These are phyloP conservation scores for Pipa parva DNA, from an alignment of 2,113 vertebrate genomes.

Conservation along the genomic window DNA sequence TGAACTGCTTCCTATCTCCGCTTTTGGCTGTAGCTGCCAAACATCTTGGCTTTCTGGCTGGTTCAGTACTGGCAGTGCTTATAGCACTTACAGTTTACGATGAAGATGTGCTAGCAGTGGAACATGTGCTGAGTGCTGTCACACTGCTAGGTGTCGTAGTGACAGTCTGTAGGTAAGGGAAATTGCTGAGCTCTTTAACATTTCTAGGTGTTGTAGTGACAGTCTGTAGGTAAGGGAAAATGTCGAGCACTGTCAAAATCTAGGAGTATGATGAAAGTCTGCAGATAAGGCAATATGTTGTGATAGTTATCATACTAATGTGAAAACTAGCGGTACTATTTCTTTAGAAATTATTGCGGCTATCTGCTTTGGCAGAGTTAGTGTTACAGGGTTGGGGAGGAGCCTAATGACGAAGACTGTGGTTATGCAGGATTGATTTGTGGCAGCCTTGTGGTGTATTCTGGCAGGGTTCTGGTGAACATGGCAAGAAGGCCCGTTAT, in stretches of 20 bases:
- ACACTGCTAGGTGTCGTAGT: constrained; percentile 91
- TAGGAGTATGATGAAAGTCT: constrained; percentile 88
- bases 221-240: constrained; percentile 85
- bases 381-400: too few species aligned
- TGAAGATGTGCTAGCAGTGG: constrained; percentile 89
- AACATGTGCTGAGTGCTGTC: constrained; percentile 90
- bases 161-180: constrained; percentile 88
- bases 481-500: too few species aligned
- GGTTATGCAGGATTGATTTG: too few species aligned
- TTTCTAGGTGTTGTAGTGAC: constrained; percentile 92
- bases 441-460: too few species aligned
- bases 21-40: constrained; percentile 91
- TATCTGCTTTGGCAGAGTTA: too few species aligned
- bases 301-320: too few species aligned
- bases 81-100: constrained; percentile 96
- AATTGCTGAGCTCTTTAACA: constrained; percentile 90
- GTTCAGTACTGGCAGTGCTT: constrained; percentile 92
- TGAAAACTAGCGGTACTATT: too few species aligned
- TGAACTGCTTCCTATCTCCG: constrained; percentile 97
- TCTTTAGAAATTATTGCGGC: too few species aligned
- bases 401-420: too few species aligned
- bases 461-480: too few species aligned
- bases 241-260: constrained; percentile 88
- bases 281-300: too few species aligned
- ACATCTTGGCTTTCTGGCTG: constrained; percentile 94